Evolutionary conservation across 2,888 invertebrate species (phyloP).

Genomic region (Dasypogon diadema): DNA sequence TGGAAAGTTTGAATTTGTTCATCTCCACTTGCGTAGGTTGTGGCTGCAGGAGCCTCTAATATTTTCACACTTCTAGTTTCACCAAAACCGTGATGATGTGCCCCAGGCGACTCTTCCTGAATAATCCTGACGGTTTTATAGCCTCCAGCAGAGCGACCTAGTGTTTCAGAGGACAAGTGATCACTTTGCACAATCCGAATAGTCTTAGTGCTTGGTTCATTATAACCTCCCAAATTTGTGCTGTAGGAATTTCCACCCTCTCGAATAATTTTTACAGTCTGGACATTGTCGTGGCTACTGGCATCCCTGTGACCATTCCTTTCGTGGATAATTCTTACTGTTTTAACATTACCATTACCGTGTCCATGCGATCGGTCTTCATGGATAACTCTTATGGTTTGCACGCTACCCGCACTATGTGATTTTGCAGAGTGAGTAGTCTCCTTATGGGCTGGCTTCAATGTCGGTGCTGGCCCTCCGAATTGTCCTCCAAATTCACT

Average conservation of each 20-base stretch:
- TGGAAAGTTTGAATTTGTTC: neutral
- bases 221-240: neutral
- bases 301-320: neutral
- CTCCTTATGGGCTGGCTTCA: neutral
- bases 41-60: neutral
- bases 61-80: neutral
- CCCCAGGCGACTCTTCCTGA: neutral
- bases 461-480: too few relatives aligned
- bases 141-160: neutral
- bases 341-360: neutral
- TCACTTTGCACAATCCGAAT: neutral
- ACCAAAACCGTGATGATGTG: neutral
- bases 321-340: constrained; percentile 12
- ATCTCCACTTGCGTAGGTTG: neutral
- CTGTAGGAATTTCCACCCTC: neutral
- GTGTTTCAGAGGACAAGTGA: neutral
- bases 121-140: neutral
- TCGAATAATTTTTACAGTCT: constrained; percentile 16
- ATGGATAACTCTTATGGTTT: constrained; percentile 28
- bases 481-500: neutral
- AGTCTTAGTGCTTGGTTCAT: neutral
- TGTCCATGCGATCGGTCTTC: neutral
- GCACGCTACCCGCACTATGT: neutral
- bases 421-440: neutral
- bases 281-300: neutral